Base-by-base conservation (phyloP, 2,113 vertebrate species). In the Tragelaphus strepsiceros region DNA sequence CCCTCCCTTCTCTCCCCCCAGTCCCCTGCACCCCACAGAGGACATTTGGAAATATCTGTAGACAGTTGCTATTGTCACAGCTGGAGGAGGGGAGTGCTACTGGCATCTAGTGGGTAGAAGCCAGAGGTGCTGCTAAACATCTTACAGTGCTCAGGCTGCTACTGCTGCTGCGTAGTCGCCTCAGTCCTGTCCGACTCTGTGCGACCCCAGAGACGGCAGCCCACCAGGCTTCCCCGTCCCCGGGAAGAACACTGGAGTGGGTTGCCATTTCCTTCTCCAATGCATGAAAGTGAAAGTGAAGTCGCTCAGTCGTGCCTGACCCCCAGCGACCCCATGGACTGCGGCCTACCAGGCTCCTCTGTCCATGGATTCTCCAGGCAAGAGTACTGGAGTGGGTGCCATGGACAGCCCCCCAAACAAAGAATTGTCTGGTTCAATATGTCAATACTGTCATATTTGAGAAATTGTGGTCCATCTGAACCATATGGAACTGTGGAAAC, bases 1-100 rank as follows among this genome's bases (percentile, higher is more conserved):
- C 12, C 4, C 2, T 39, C 15, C 43, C 3, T 77, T 26, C 12
- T 6, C 7, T 39, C 6, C 21, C 64, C 19, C 1, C 0, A n/a
- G 30, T 17, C 19, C 1, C 19, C 10, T 1, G 10, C n/a, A 35
- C 19, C 32, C 81, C 21, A 6, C 21, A 49, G 43, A 74, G 10
- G n/a, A 84, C 51, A 80, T 14, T 21, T 30, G 83, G 26, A 58
- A 91, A 54, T 30, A 8, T 86, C 67, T 74, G 6, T 24, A 85
- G 77, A 56, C 8, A 43, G 81, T 39, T 67, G 78, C 43, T 46
- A 9, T 89, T 39, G 3, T 61, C 88, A 85, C 11, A 43, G 26
- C 9, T 81, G n/a, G 13, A 95, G n/a, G 15, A 59, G 16, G 2
- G 17, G 22, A 19, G 5, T 77, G 28, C 3, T 53, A 6, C n/a